These are phyloP conservation scores for Gymnoscopelus microlampas DNA, from an alignment of 2,797 vertebrate genomes.

Conservation along the genomic window DNA sequence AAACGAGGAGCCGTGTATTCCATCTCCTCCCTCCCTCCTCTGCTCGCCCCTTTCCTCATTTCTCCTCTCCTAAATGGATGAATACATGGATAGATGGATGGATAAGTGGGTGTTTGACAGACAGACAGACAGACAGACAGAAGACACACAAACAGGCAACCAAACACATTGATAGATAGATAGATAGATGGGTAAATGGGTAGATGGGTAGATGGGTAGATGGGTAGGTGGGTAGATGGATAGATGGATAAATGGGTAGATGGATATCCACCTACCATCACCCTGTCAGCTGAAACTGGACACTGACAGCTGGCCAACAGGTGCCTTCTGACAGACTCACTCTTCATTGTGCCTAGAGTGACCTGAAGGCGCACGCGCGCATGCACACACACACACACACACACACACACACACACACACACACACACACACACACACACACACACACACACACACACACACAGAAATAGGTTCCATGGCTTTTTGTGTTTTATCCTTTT, in stretches of 20 bases:
- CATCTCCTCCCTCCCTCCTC: background rate
- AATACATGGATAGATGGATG: slow-evolving; percentile 3
- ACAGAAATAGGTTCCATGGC: too few species aligned
- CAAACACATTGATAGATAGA: slow-evolving; percentile 36
- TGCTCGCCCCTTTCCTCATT: background rate
- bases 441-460: background rate
- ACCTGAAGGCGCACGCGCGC: slow-evolving; percentile 28
- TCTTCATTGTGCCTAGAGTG: slow-evolving; percentile 74
- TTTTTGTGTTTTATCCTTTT: too few species aligned
- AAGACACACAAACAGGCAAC: background rate
- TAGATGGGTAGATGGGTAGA: slow-evolving; percentile 7
- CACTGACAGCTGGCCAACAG: slow-evolving; percentile 84
- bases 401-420: slow-evolving; percentile 36
- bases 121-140: background rate
- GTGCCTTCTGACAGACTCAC: slow-evolving; percentile 81
- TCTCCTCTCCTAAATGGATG: background rate
- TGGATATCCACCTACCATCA: slow-evolving; percentile 1
- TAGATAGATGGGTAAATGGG: background rate
- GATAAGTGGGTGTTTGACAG: background rate
- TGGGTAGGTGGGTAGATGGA: background rate
- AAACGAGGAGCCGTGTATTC: slow-evolving; percentile 26
- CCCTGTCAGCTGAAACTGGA: slow-evolving; percentile 75
- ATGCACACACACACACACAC: slow-evolving; percentile 39
- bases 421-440: slow-evolving; percentile 13
- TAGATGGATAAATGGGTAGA: slow-evolving; percentile 4